Evolutionary conservation across 2,888 invertebrate genomes (phyloP), one percentile per base, ranked within the genome.

Genomic region (Drosophila dives): DNA sequence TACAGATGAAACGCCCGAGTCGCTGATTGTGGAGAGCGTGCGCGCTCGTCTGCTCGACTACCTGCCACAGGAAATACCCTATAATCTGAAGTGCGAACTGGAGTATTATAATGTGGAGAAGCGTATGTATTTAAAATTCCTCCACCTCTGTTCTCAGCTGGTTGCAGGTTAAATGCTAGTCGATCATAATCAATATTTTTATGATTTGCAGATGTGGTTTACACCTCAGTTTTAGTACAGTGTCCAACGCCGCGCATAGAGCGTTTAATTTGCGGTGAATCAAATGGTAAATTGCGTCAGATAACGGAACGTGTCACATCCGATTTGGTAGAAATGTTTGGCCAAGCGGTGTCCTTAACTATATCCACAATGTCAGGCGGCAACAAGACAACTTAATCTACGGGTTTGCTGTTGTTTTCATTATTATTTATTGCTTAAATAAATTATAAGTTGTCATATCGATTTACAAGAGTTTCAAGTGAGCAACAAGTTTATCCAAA

Each of bases 51-150:
- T 99, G 48, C 92, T 99, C 69, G 97, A 99, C 90, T 95, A 95
- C 89, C 93, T 99, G 50, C 95, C 96, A 0, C 95, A 97, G 80
- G 98, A 99, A 94, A 95, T 99, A 50, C 99, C 99, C 0, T 99
- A 99, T 90, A 94, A 92, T 48, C 91, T 98, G 5, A 93, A 94
- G 70, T 94, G 95, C 10, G 89, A 94, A 56, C 90, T 98, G 20
- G 96, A 97, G 91, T 95, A 95, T 90, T 95, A 95, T 81, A 95
- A 95, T 79, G 93, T 94, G 59, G 93, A 94, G 36, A 94, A 95
- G 75, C 94, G 94, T 93, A 71, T n/a, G 78, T 64, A 26, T 20
- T 12, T 15, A 26, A 32, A 17, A 38, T 51, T 3, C 4, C 8
- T n/a, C 3, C 1, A n/a, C 1, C 11, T 26, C 10, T 8, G 10